Evolutionary conservation across 2,888 invertebrate genomes (phyloP).

Genomic region (Acholoe squamosa): DNA sequence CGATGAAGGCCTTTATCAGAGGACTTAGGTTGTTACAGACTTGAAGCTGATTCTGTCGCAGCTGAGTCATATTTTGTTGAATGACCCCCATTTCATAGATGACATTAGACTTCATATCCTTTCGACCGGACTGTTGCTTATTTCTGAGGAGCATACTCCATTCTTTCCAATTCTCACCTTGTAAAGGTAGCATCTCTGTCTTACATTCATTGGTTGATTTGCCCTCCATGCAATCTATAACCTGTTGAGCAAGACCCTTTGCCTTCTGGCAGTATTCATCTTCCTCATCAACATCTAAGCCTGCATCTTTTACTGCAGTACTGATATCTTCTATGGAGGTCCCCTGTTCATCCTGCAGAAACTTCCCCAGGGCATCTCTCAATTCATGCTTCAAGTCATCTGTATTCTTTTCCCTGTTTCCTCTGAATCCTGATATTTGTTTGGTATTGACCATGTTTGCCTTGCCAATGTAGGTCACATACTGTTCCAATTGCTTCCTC

Average conservation of each 20-base stretch:
- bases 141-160: not conserved
- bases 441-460: not conserved
- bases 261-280: constrained; percentile 6
- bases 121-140: not conserved
- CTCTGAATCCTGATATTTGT: constrained; percentile 47
- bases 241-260: not conserved
- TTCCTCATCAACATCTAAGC: not conserved
- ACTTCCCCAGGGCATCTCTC: constrained; percentile 3
- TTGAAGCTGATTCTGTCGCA: constrained; percentile 36
- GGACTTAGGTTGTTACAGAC: constrained; percentile 27
- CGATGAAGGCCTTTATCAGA: constrained; percentile 1
- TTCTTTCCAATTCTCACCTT: constrained; percentile 19
- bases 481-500: constrained; percentile 18
- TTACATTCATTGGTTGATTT: constrained; percentile 42
- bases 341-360: not conserved
- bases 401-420: constrained; percentile 28
- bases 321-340: not conserved
- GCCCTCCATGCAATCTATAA: not conserved
- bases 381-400: constrained; percentile 40
- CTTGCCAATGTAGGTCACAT: constrained; percentile 32
- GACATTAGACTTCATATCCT: constrained; percentile 30
- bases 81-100: constrained; percentile 38
- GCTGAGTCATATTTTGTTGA: constrained; percentile 14
- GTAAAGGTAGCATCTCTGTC: constrained; percentile 20
- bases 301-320: not conserved